Evolutionary conservation across 2,113 vertebrate genomes (phyloP).

Genomic region (Lynx canadensis): DNA sequence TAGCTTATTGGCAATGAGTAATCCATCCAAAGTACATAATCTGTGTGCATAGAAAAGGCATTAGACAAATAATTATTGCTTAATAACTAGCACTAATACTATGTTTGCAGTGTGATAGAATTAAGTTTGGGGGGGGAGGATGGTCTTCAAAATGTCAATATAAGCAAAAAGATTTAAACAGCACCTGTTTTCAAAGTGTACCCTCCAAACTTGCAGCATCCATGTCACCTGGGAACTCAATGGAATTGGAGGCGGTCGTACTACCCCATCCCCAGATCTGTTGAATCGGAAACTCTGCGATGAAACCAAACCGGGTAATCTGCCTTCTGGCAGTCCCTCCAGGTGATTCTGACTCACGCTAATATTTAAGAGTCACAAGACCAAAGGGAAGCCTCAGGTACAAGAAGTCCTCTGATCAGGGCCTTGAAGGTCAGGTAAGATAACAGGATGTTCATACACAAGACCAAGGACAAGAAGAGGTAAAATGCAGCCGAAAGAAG

Average conservation of each 20-base stretch:
- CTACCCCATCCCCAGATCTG: no score
- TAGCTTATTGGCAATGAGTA: neutral
- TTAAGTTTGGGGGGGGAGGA: neutral
- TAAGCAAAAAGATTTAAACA: neutral
- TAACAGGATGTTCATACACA: neutral
- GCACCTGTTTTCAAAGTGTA: neutral
- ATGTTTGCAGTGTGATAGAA: neutral
- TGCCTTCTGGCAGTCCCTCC: neutral
- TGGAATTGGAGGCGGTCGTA: accelerated
- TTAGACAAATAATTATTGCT: neutral
- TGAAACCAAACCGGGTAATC: no score
- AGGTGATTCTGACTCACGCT: neutral
- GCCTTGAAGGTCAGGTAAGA: neutral
- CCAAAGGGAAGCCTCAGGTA: neutral
- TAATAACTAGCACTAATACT: neutral
- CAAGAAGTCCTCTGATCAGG: neutral
- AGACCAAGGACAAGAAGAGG: neutral
- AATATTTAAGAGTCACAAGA: neutral
- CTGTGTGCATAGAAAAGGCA: neutral
- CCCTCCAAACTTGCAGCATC: neutral
- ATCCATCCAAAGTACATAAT: neutral
- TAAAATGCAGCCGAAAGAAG: neutral
- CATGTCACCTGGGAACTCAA: neutral
- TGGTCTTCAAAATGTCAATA: neutral
- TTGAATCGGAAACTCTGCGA: neutral